Evolutionary conservation across 1,140 invertebrate genomes (phyloP).

Genomic region (Centruroides vittatus): DNA sequence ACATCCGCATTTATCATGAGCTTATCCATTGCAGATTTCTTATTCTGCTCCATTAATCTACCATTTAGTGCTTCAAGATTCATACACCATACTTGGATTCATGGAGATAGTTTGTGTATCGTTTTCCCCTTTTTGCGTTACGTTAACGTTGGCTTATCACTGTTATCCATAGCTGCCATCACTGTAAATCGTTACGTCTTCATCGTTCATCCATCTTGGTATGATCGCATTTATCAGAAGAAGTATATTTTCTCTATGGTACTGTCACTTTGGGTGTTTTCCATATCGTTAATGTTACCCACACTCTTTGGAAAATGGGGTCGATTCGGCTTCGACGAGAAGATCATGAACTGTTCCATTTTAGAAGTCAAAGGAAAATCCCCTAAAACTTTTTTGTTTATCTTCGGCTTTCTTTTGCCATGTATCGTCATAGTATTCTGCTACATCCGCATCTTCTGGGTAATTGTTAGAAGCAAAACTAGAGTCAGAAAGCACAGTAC

Average conservation of each 20-base stretch:
- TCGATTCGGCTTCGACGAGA: conserved; percentile 49
- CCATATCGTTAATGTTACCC: conserved; percentile 47
- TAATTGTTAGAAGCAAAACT: neutral
- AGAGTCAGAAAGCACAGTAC: neutral
- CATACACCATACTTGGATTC: conserved; percentile 43
- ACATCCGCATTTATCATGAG: conserved; percentile 77
- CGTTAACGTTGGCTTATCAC: conserved; percentile 69
- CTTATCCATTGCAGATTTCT: conserved; percentile 63
- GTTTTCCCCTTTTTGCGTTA: conserved; percentile 78
- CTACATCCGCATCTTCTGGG: conserved; percentile 34
- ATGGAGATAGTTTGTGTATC: conserved; percentile 57
- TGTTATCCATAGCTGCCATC: conserved; percentile 76
- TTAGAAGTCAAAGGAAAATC: conserved; percentile 47
- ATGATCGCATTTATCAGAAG: conserved; percentile 3
- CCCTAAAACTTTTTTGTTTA: conserved; percentile 69
- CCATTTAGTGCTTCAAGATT: conserved; percentile 30
- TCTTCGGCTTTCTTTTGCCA: conserved; percentile 62
- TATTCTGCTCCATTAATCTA: conserved; percentile 68
- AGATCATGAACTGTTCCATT: conserved; percentile 12
- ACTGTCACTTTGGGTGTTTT: conserved; percentile 53
- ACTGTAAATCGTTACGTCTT: conserved; percentile 61
- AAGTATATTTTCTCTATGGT: conserved; percentile 5
- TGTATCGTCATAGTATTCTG: conserved; percentile 64
- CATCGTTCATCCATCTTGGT: conserved; percentile 9
- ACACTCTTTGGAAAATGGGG: conserved; percentile 68